phyloP scores from a whole-genome alignment of 2,797 vertebrate genomes.

The Catharus ustulatus region DNA sequence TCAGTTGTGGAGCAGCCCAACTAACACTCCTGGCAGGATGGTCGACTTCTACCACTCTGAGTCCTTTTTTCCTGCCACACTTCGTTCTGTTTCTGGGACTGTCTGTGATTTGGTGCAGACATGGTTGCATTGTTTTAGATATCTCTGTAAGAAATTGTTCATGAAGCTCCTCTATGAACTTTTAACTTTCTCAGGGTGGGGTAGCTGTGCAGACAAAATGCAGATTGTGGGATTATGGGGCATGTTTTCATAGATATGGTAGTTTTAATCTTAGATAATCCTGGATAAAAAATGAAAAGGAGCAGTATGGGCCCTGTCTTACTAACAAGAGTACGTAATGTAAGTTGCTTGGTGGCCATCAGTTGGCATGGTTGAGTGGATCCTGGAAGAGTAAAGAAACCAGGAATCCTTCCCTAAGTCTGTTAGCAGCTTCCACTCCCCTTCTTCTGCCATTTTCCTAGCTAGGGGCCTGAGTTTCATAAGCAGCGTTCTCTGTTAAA shows the following conservation, averaged over 20 bases:
- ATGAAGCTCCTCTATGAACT: background rate
- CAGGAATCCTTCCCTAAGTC: background rate
- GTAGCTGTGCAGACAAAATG: background rate
- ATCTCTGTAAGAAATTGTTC: background rate
- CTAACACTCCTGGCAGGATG: background rate
- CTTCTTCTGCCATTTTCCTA: background rate
- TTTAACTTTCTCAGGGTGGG: background rate
- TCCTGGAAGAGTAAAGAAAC: background rate
- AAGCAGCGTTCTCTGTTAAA: background rate
- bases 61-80: background rate
- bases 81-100: background rate
- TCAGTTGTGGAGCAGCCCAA: background rate
- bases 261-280: background rate
- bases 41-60: background rate
- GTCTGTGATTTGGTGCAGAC: background rate
- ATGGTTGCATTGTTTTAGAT: background rate
- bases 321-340: background rate
- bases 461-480: background rate
- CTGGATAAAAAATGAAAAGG: background rate
- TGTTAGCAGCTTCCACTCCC: background rate
- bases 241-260: background rate
- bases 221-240: background rate
- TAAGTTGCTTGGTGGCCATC: background rate
- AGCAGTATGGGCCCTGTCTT: background rate
- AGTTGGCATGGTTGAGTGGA: background rate